These are phyloP conservation scores for Nomada fucata DNA, from an alignment of 2,888 invertebrate species.

Conservation along the genomic window DNA sequence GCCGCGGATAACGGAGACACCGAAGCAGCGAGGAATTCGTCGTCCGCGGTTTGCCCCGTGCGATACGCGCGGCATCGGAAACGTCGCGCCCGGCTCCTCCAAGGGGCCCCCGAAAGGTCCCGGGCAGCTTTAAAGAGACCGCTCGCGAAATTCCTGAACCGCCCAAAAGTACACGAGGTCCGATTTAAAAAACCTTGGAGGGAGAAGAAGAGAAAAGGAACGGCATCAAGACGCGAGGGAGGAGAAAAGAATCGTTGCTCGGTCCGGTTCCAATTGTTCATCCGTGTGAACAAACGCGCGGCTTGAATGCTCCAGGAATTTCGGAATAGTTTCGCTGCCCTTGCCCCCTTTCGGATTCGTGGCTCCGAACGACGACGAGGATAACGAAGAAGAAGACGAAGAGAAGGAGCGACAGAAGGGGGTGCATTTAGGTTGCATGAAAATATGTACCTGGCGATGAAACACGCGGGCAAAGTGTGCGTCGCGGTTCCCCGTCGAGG, in stretches of 20 bases:
- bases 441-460: constrained; percentile 24
- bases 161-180: constrained; percentile 4
- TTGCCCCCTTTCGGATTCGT: constrained; percentile 14
- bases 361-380: background rate
- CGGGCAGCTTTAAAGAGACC: constrained; percentile 16
- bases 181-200: constrained; percentile 5
- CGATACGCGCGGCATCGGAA: background rate
- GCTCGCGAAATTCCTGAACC: constrained; percentile 16
- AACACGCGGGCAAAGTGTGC: constrained; percentile 9
- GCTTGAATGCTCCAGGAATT: constrained; percentile 62
- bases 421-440: constrained; percentile 62
- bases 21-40: too few relatives aligned
- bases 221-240: background rate
- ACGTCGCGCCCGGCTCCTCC: background rate
- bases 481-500: background rate
- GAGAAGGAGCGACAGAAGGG: constrained; percentile 42
- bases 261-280: constrained; percentile 54
- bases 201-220: background rate
- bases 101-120: background rate
- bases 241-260: constrained; percentile 13
- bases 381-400: constrained; percentile 2
- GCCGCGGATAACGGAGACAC: too few relatives aligned
- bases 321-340: constrained; percentile 61
- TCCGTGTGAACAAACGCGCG: constrained; percentile 61
- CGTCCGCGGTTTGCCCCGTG: background rate